These are phyloP conservation scores for Rhinoderma darwinii DNA, from an alignment of 2,113 vertebrate species.

Conservation along the genomic window DNA sequence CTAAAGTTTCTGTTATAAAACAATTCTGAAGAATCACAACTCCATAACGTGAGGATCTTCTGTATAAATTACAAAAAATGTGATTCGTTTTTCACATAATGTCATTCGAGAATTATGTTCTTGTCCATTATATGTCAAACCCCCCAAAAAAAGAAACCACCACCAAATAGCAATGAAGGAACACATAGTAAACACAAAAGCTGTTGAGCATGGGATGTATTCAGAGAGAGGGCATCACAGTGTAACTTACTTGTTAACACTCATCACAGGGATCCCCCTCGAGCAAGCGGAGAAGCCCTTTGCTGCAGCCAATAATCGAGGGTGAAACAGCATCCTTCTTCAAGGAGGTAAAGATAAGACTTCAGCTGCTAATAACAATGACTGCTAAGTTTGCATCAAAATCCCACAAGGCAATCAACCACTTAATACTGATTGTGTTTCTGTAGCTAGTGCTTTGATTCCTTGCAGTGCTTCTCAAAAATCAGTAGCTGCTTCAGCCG, in stretches of 20 bases:
- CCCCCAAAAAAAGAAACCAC: not conserved
- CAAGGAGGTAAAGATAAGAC: constrained; percentile 94
- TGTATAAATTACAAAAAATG: not conserved
- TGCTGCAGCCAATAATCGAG: constrained; percentile 99
- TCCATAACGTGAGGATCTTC: not conserved
- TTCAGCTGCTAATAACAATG: constrained; percentile 69
- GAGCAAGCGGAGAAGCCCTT: constrained; percentile 97
- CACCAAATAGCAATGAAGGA: not conserved
- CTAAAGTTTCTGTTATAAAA: too few species aligned
- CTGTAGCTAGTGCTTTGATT: constrained; percentile 66
- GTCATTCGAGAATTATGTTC: not conserved
- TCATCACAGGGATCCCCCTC: constrained; percentile 95
- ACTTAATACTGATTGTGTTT: constrained; percentile 58
- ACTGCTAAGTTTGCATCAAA: constrained; percentile 69
- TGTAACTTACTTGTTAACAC: constrained; percentile 83
- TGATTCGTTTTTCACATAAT: not conserved
- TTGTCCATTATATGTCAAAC: not conserved
- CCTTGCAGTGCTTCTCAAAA: constrained; percentile 63
- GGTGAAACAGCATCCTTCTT: constrained; percentile 98
- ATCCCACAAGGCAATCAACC: constrained; percentile 58
- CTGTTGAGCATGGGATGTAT: constrained; percentile 55
- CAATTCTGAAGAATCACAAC: too few species aligned
- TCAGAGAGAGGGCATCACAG: constrained; percentile 62
- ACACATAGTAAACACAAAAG: constrained; percentile 3
- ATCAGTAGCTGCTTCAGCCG: constrained; percentile 65